Percentiles rank a stretch among this genome's conserved stretches.
Evolutionary conservation across 2,113 vertebrate species (phyloP).

Genomic region (Lontra canadensis): DNA sequence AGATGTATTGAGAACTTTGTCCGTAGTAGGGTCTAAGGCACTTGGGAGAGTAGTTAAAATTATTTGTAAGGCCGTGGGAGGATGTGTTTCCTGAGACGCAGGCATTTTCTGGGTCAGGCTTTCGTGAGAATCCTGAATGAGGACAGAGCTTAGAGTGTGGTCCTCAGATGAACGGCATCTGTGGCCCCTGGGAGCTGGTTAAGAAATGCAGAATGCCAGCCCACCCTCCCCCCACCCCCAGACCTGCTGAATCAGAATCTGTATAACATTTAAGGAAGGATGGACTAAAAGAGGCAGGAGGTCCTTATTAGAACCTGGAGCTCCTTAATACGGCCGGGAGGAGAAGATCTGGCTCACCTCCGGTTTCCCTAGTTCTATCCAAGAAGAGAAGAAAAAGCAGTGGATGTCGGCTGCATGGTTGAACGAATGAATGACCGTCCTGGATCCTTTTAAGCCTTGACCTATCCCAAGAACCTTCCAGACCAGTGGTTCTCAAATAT

Average conservation of each 20-base stretch:
- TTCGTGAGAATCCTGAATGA: background rate
- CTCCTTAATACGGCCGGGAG: background rate
- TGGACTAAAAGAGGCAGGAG: background rate
- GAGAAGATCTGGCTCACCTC: background rate
- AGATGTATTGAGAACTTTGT: background rate
- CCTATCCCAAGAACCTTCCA: background rate
- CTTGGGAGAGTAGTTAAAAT: background rate
- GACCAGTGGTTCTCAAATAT: background rate
- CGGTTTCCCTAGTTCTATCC: background rate
- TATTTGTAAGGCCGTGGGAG: background rate
- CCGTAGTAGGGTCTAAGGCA: background rate
- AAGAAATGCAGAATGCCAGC: background rate
- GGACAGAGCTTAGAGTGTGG: background rate
- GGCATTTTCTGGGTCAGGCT: background rate
- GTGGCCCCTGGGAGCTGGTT: background rate
- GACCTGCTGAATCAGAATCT: background rate
- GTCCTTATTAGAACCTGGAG: background rate
- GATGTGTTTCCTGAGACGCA: background rate
- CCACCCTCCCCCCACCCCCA: background rate
- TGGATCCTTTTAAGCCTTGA: background rate
- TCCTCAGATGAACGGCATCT: background rate
- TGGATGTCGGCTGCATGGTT: background rate
- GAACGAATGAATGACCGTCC: background rate
- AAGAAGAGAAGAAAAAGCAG: background rate
- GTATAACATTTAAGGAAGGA: background rate